Evolutionary conservation across 1,140 invertebrate genomes (phyloP).

Genomic region (Drosophila lowei): DNA sequence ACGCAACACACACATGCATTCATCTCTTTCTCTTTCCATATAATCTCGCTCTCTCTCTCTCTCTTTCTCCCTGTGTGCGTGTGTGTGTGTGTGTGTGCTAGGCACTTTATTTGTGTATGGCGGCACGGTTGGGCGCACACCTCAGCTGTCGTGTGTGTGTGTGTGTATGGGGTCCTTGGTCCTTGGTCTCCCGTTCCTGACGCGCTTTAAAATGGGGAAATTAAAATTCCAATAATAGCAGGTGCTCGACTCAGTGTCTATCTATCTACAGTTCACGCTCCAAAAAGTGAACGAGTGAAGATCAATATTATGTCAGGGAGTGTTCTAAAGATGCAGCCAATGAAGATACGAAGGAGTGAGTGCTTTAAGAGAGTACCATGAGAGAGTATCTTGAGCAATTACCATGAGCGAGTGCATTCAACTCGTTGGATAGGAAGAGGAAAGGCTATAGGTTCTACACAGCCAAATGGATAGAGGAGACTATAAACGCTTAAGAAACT

Average conservation of each 20-base stretch:
- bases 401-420: too few species aligned
- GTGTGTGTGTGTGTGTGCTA: background rate
- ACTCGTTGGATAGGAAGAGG: too few species aligned
- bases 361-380: too few species aligned
- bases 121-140: constrained; percentile 34
- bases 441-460: too few species aligned
- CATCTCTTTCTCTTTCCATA: background rate
- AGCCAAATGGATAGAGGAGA: too few species aligned
- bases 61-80: background rate
- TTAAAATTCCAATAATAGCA: constrained; percentile 80
- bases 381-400: too few species aligned
- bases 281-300: too few species aligned
- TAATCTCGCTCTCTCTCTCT: background rate
- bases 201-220: constrained; percentile 77
- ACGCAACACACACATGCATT: constrained; percentile 38
- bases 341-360: too few species aligned
- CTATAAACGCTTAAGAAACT: too few species aligned
- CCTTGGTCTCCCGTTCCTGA: constrained; percentile 21
- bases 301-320: too few species aligned
- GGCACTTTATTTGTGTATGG: constrained; percentile 52
- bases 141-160: constrained; percentile 5
- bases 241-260: constrained; percentile 38
- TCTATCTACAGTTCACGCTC: constrained; percentile 5
- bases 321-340: too few species aligned
- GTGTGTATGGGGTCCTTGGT: constrained; percentile 6